Conservation (phyloP, 1,140 invertebrate species). For the Pogonognathellus flavescens region DNA sequence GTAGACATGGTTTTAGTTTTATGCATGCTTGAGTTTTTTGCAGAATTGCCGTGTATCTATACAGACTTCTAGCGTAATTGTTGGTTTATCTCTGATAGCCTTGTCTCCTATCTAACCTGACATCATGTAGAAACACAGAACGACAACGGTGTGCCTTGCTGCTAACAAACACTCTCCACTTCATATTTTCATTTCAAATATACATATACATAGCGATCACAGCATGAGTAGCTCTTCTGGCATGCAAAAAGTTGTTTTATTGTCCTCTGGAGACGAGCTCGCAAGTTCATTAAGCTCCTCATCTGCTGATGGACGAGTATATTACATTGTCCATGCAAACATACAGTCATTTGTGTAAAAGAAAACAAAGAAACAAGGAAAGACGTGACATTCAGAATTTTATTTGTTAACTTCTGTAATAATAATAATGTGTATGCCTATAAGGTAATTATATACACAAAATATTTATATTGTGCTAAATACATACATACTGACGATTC, state of each 20-base stretch:
- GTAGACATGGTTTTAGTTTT: too few species aligned
- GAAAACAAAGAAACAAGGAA: conserved; percentile 21
- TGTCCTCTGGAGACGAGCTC: conserved; percentile 37
- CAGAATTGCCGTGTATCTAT: too few species aligned
- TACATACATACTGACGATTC: too few species aligned
- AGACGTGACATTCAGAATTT: conserved; percentile 24
- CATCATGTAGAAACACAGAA: neutral
- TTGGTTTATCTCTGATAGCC: too few species aligned
- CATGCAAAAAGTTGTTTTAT: conserved; percentile 48
- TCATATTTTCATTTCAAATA: conserved; percentile 28
- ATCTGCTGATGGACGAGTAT: conserved; percentile 30
- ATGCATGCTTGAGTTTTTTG: too few species aligned
- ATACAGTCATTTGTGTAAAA: neutral
- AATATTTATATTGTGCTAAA: too few species aligned
- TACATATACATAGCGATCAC: conserved; percentile 1
- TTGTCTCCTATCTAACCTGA: neutral
- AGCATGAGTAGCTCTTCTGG: conserved; percentile 29
- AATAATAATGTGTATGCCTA: too few species aligned
- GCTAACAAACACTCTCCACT: conserved; percentile 3
- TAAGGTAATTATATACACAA: too few species aligned
- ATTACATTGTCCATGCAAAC: conserved; percentile 1
- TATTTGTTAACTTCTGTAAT: too few species aligned
- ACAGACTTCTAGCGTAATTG: too few species aligned
- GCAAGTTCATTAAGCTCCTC: conserved; percentile 44
- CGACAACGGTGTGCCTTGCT: neutral